Evolutionary conservation across 2,797 vertebrate genomes (phyloP), one percentile per base, ranked within the genome.

Genomic region (Odontamblyopus lacepedii): DNA sequence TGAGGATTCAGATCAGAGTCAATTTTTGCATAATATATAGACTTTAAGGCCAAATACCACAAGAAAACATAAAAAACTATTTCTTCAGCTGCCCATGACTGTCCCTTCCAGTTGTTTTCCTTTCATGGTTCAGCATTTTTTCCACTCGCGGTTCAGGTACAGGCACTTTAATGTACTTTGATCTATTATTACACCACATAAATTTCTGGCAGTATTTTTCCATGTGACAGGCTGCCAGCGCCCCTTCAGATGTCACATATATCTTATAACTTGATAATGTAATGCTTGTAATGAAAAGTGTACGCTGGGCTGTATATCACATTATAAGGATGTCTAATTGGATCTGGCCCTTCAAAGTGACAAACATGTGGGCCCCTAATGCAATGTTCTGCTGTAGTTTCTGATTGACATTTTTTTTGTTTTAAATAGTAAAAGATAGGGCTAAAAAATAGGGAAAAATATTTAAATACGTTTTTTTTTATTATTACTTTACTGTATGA

Each of bases 381-480:
- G 35, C 68, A 67, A 77, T 72, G 68, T 69, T 71, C 63, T 32
- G 50, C 41, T 57, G 51, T 16, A 64, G 76, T 29, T 29, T 23
- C n/a, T 59, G 6, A 63, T 51, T 64, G 30, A 29, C 19, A 2
- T 13, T 29, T 23, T 1, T 16, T 16, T 15, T 11, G 2, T 16
- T 19, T 51, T 4, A 51, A 5, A 16, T 51, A 6, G 50, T 16
- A 19, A 18, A 51, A 16, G 19, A 19, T 44, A 13, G 41, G 12
- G 41, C 3, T 13, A 1, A 41, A 41, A 9, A 2, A 41, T 41
- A 9, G 38, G 9, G 9, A 6, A 11, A 41, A 41, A 41, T 9
- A 41, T 11, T 11, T 9, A 9, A 41, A 9, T 41, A 11, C 9
- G 38, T 9, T 41, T 41, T 11, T 41, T 44, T 0, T 44, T 3